Evolutionary conservation across 2,797 vertebrate genomes (phyloP), one percentile per base, ranked within the genome.

Genomic region (Hephaestus fuliginosus): DNA sequence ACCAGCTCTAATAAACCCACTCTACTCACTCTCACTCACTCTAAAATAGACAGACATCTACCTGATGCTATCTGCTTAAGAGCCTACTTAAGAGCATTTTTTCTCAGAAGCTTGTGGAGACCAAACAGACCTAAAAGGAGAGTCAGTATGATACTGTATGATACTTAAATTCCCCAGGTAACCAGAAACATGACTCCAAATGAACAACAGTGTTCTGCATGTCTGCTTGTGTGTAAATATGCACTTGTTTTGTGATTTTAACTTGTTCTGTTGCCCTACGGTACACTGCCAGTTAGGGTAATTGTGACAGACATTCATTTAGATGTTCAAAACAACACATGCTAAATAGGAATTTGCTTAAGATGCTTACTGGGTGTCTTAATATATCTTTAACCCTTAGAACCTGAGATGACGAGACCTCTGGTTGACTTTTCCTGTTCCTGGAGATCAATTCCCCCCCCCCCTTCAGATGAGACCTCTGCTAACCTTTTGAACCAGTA

Each of bases 401-500:
- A 77, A 3, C 44, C 36, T 17, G 44, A 58, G 61, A 66, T 76
- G 49, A 72, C 48, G 36, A 49, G 75, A 60, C 58, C 79, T 53
- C 52, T 74, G 63, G 41, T 73, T 70, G 62, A 36, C 78, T 65
- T 28, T 64, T 52, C 58, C 58, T 49, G 15, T 12, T 61, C 78
- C 17, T 2, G 39, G 39, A 70, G 51, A 72, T 65, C 33, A 1
- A 69, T 66, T 41, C 68, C 39, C 69, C 52, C 46, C 55, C 51
- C 63, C 83, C 66, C 63, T 73, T 82, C 57, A 49, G 46, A 81
- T 67, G 14, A 74, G 78, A 86, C 84, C 55, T 49, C 68, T 74
- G 60, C 44, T 49, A 44, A 70, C 80, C 85, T 73, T 75, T 14
- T 60, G 71, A 83, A 83, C 71, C 48, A 49, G 25, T 68, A n/a